phyloP scores from a whole-genome alignment of 2,888 invertebrate genomes.

The Brachypalpus laphriformis region DNA sequence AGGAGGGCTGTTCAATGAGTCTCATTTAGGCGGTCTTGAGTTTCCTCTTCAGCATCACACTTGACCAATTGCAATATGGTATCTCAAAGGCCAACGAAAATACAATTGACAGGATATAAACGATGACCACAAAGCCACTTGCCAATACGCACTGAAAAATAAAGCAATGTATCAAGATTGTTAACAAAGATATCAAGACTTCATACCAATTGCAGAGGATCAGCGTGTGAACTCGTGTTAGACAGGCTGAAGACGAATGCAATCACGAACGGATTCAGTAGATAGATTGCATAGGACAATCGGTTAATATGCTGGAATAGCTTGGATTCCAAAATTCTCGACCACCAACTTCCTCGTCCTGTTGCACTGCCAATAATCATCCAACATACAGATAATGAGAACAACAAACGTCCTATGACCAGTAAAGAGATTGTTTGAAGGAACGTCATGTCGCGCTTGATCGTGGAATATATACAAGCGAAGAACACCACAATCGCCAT shows the following conservation, averaged over 20 bases:
- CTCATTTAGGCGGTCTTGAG: constrained; percentile 50
- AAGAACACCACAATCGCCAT: constrained; percentile 79
- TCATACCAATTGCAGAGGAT: constrained; percentile 82
- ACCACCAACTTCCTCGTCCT: constrained; percentile 83
- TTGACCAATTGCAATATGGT: constrained; percentile 66
- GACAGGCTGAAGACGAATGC: constrained; percentile 82
- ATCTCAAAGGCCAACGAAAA: constrained; percentile 65
- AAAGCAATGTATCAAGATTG: background rate
- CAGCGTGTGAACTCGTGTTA: constrained; percentile 80
- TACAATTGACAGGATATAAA: constrained; percentile 54
- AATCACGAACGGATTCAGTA: constrained; percentile 85
- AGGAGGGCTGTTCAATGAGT: background rate
- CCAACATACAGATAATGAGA: constrained; percentile 85
- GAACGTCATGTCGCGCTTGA: constrained; percentile 82
- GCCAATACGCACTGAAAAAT: constrained; percentile 74
- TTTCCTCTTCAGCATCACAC: constrained; percentile 41
- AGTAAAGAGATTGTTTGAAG: constrained; percentile 83
- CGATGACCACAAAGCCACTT: constrained; percentile 75
- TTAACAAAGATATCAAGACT: background rate
- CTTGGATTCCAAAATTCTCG: constrained; percentile 80
- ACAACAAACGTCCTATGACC: constrained; percentile 83
- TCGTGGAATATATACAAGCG: constrained; percentile 80
- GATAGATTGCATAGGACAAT: constrained; percentile 85
- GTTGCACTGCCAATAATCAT: constrained; percentile 84
- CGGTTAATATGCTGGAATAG: constrained; percentile 83